Evolutionary conservation across 2,797 vertebrate species (phyloP).

Genomic region (Pteropus rufus): DNA sequence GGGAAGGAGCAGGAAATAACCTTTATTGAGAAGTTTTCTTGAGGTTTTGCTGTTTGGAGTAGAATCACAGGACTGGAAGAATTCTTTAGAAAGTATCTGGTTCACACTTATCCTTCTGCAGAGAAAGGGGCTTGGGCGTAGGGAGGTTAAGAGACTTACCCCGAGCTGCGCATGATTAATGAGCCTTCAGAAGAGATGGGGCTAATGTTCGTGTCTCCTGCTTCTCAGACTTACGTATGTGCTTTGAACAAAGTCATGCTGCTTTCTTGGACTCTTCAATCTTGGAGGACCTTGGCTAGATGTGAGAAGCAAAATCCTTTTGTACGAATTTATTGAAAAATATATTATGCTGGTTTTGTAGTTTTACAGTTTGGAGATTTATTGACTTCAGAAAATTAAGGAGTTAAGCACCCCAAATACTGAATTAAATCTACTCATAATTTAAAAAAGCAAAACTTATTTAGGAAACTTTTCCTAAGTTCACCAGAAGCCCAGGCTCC

Average conservation of each 20-base stretch:
- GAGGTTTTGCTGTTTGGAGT: neutral
- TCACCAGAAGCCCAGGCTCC: slow-evolving; percentile 23
- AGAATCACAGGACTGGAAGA: neutral
- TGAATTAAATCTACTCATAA: neutral
- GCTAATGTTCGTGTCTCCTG: neutral
- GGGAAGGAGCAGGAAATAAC: neutral
- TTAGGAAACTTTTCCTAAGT: slow-evolving; percentile 50
- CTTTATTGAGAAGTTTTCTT: neutral
- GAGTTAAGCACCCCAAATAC: neutral
- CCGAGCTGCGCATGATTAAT: neutral
- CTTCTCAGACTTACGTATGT: neutral
- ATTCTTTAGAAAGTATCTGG: neutral
- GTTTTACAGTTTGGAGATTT: neutral
- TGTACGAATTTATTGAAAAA: neutral
- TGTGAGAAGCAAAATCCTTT: neutral
- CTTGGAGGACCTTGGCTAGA: neutral
- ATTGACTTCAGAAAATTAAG: slow-evolving; percentile 6
- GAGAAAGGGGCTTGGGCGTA: neutral
- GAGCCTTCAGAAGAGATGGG: neutral
- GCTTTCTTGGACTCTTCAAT: neutral
- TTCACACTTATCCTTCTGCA: neutral
- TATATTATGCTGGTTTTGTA: neutral
- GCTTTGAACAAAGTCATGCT: neutral
- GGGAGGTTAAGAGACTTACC: neutral
- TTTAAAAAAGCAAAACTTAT: neutral